Evolutionary conservation across 2,113 vertebrate genomes (phyloP), one percentile per base, ranked within the genome.

Genomic region (Tonatia bakeri): DNA sequence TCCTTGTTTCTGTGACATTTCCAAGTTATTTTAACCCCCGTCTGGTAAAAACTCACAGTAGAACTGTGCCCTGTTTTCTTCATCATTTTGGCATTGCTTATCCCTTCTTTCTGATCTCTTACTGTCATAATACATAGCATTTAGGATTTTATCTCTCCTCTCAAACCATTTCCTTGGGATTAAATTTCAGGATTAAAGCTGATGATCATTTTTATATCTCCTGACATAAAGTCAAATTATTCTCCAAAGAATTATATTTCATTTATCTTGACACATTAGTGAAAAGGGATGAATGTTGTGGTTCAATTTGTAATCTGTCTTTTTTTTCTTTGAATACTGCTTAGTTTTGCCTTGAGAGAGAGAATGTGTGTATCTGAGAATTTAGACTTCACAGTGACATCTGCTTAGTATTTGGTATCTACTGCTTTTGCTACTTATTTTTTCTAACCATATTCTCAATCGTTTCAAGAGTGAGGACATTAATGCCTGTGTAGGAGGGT

Each of bases 221-320:
- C 43, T 82, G 22, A 75, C 77, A 93, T 59, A 87, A 70, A 87
- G 47, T 94, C n/a, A 85, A 31, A 85, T 85, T 65, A 86, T 81
- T 96, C 87, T 67, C 33, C 76, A 89, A 93, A 76, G 13, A 69
- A 75, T 72, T 94, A 36, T 54, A 61, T 56, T 92, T 92, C 26
- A 86, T 47, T 50, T 93, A 36, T 10, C 16, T 20, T 87, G 13
- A 43, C 31, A 91, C 5, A 38, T 84, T 92, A 86, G 33, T 76
- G 73, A 67, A 91, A 91, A 76, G 75, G 56, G 31, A 76, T 87
- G 47, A 86, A 83, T 73, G 19, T 89, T 93, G 9, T 64, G 33
- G 7, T 50, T 77, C 31, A 95, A 3, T 80, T 73, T 12, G 69
- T 92, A 87, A 56, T 19, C 36, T 45, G 8, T 50, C 56, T 69